Evolutionary conservation across 2,797 vertebrate genomes (phyloP), one percentile per base, ranked within the genome.

Genomic region (Dallia pectoralis): DNA sequence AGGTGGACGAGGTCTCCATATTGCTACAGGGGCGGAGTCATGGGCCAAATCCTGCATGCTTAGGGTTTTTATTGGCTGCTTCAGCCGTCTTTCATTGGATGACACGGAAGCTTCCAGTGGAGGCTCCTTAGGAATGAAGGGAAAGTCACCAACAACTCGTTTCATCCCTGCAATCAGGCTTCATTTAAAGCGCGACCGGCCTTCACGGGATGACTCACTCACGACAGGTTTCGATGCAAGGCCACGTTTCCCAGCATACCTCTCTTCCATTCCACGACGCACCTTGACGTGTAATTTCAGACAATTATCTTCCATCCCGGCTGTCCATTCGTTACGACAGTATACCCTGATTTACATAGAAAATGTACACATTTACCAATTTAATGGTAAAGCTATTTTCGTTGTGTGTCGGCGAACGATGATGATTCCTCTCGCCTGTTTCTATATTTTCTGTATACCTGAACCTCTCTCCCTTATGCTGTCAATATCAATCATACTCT

Each of bases 401-500:
- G 19, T 68, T 75, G 79, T 84, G 70, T 84, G 74, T 77, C 78
- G 85, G 79, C 81, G 75, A 84, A 83, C 15, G 25, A 18, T 8
- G 51, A 9, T 68, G 33, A 22, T 18, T 48, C 27, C n/a, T 53
- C 49, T 33, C 49, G 53, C 4, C 33, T 11, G 40, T 29, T 53
- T 49, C 18, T 69, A 32, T 49, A 32, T 33, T 19, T 32, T 14
- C 15, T 32, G 4, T 53, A 68, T 15, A 29, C 22, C 22, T 19
- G 14, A 19, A 8, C 48, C 22, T 56, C 68, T 69, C 48, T 32
- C 48, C 47, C 4, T 16, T 29, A 30, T 30, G 19, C 29, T 69
- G 44, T 51, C 67, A 49, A 19, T 49, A 29, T 19, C 67, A 51
- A 9, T 83, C 80, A 86, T 85, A 84, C 84, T 85, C 86, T 89